Percentiles rank a stretch among this genome's conserved stretches.
Evolutionary conservation across 2,888 invertebrate genomes (phyloP).

Genomic region (Heliconius cydno): DNA sequence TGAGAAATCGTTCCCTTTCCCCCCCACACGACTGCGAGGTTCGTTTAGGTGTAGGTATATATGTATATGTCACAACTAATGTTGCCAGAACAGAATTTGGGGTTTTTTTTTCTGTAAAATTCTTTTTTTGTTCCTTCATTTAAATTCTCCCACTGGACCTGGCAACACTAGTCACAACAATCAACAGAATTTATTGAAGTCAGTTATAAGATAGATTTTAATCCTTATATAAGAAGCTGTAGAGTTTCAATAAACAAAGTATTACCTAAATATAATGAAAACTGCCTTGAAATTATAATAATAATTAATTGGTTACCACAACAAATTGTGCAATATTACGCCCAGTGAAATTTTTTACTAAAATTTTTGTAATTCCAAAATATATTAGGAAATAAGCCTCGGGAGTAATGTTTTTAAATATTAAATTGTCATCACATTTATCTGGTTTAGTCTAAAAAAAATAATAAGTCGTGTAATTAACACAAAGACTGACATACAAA

Average conservation of each 20-base stretch:
- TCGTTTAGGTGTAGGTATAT: slow-evolving; percentile 43
- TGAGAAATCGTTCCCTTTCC: slow-evolving; percentile 66
- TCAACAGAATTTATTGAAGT: slow-evolving; percentile 49
- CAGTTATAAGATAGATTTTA: slow-evolving; percentile 62
- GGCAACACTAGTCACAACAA: slow-evolving; percentile 50
- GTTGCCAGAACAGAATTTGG: slow-evolving; percentile 47
- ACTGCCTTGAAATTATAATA: slow-evolving; percentile 48
- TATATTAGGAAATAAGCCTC: slow-evolving; percentile 28
- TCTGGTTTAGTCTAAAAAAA: slow-evolving; percentile 19
- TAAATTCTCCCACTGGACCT: slow-evolving; percentile 2
- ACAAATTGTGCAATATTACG: slow-evolving; percentile 44
- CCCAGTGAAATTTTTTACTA: slow-evolving; percentile 32
- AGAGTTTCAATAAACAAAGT: slow-evolving; percentile 40
- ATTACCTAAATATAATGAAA: slow-evolving; percentile 42
- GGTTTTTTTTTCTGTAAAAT: not conserved
- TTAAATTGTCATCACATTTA: slow-evolving; percentile 4
- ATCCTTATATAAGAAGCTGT: slow-evolving; percentile 45
- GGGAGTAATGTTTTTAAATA: slow-evolving; percentile 8
- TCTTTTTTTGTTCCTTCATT: slow-evolving; percentile 21
- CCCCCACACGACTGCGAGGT: slow-evolving; percentile 67
- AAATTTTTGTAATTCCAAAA: slow-evolving; percentile 31
- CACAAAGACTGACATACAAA: slow-evolving; percentile 28
- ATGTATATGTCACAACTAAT: slow-evolving; percentile 54
- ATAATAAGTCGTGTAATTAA: slow-evolving; percentile 19
- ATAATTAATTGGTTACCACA: slow-evolving; percentile 38